Evolutionary conservation across 2,113 vertebrate genomes (phyloP).

Genomic region (Nestor notabilis): DNA sequence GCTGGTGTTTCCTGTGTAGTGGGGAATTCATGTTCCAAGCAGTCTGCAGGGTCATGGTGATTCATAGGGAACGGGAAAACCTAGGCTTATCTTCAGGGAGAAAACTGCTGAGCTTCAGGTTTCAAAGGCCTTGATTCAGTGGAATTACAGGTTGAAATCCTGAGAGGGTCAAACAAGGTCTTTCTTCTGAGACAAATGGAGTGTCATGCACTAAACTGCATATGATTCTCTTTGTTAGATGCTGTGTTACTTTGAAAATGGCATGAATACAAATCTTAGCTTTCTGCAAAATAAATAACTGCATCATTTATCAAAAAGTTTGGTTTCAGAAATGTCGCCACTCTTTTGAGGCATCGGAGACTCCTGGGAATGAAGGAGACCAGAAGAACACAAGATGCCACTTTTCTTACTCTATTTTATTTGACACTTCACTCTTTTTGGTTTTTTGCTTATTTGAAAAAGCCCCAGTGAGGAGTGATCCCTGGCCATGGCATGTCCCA

Average conservation of each 20-base stretch:
- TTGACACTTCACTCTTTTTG: background rate
- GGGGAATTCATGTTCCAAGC: background rate
- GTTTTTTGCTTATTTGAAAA: background rate
- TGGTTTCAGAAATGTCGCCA: background rate
- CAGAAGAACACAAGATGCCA: background rate
- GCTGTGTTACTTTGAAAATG: slow-evolving; percentile 9
- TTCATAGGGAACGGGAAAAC: slow-evolving; percentile 10
- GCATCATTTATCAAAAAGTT: slow-evolving; percentile 27
- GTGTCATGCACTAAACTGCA: slow-evolving; percentile 15
- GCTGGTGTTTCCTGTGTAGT: background rate
- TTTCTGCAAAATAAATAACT: slow-evolving; percentile 51
- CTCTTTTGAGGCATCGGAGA: background rate
- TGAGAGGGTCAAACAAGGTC: slow-evolving; percentile 43
- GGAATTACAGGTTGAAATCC: slow-evolving; percentile 30
- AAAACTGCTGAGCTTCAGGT: slow-evolving; percentile 28
- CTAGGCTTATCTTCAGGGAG: slow-evolving; percentile 17
- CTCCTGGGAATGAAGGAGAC: background rate
- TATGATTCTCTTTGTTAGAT: slow-evolving; percentile 36
- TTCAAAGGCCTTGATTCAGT: slow-evolving; percentile 36
- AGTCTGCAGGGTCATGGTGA: background rate
- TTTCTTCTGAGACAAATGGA: slow-evolving; percentile 37
- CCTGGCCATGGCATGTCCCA: background rate
- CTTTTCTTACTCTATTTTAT: slow-evolving; percentile 3
- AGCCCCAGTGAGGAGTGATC: background rate
- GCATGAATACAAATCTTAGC: slow-evolving; percentile 1